These are phyloP conservation scores for Horisme vitalbata DNA, from an alignment of 2,888 invertebrate genomes.

Conservation along the genomic window DNA sequence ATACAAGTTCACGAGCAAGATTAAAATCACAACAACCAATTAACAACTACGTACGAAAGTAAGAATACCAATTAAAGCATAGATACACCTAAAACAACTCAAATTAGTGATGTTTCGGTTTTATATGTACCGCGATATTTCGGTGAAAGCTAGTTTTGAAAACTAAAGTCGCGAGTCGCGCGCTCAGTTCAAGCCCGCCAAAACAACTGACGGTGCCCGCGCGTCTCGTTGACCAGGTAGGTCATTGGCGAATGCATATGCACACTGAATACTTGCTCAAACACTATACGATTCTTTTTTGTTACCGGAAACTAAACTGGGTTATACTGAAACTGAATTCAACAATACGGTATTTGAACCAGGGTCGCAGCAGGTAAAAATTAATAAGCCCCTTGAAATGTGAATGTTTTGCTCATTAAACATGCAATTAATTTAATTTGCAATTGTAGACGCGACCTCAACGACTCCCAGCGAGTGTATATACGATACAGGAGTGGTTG, in stretches of 20 bases:
- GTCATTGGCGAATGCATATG: conserved; percentile 56
- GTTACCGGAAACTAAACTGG: conserved; percentile 15
- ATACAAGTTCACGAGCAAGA: conserved; percentile 14
- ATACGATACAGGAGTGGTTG: conserved; percentile 40
- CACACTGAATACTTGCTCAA: conserved; percentile 10
- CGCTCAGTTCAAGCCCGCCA: conserved; percentile 61
- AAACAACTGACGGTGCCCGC: conserved; percentile 75
- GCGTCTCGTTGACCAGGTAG: conserved; percentile 64
- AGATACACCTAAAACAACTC: conserved; percentile 31
- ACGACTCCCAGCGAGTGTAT: conserved; percentile 12
- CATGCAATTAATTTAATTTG: conserved; percentile 31
- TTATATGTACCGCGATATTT: conserved; percentile 32
- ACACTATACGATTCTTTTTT: conserved; percentile 4
- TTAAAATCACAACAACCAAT: conserved; percentile 24
- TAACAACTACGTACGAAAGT: conserved; percentile 26
- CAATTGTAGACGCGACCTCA: conserved; percentile 15
- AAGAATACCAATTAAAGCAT: conserved; percentile 32
- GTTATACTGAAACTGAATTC: conserved; percentile 11
- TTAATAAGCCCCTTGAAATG: conserved; percentile 31
- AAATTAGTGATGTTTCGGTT: conserved; percentile 34
- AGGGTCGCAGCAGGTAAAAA: conserved; percentile 18
- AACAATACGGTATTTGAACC: conserved; percentile 6
- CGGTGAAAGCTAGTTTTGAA: conserved; percentile 40
- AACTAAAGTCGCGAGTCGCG: conserved; percentile 47
- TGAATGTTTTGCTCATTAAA: conserved; percentile 36